Evolutionary conservation across 2,888 invertebrate genomes (phyloP), one percentile per base, ranked within the genome.

Genomic region (Odontocerum albicorne): DNA sequence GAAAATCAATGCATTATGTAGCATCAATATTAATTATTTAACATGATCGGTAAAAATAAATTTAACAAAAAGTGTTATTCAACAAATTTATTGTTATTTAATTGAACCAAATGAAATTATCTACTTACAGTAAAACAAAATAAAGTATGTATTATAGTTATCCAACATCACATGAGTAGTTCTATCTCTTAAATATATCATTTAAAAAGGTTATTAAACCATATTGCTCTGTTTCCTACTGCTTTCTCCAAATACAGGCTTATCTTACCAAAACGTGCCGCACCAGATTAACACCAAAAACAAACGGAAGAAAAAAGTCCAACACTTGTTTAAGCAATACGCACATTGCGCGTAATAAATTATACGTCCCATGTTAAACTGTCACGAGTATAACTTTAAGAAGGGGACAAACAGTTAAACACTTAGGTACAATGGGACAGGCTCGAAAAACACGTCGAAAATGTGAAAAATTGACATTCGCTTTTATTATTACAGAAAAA

Each of bases 391-490:
- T 50, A 54, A 54, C 57, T 57, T 45, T 32, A 44, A 35, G 17
- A 21, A 50, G 55, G 59, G 55, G 47, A 44, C 12, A 17, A 40
- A 31, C 19, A 49, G 31, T 49, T 32, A 4, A 27, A 27, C 27
- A 27, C 27, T 27, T 7, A 7, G 10, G 6, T 7, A 27, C 4
- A 27, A 27, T 4, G n/a, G 7, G 8, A 12, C 35, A 35, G 35
- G 13, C 35, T n/a, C 13, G 13, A 12, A n/a, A 35, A 55, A 55
- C 55, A 58, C 47, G 55, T 52, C 59, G 49, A 43, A 59, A 59
- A 59, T 59, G 59, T 59, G 59, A 59, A 55, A 59, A 59, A 59
- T 55, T 59, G 59, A 55, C 59, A 59, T 59, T 59, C 51, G 54
- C 50, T 55, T 43, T 40, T 49, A 40, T 42, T n/a, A 39, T 39